Evolutionary conservation across 1,140 invertebrate genomes (phyloP), one percentile per base, ranked within the genome.

Genomic region (Drosophila micromelanica): DNA sequence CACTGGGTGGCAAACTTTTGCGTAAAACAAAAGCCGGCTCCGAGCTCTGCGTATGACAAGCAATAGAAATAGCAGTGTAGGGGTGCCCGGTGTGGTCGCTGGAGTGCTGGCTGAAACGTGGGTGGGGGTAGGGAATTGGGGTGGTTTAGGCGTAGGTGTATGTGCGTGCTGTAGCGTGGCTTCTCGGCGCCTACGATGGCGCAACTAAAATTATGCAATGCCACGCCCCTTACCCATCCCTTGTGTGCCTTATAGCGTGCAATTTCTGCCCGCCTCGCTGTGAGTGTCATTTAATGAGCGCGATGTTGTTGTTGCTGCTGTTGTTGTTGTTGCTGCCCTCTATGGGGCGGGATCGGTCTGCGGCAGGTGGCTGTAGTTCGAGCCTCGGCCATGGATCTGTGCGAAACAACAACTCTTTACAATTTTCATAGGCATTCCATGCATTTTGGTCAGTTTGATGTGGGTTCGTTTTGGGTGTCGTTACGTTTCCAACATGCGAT

Each of bases 361-460:
- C 35, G 37, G 15, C 27, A 12, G n/a, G 27, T n/a, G 23, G 32
- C 17, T 51, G 12, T 13, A 37, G 23, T 37, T 35, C 38, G 13
- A 52, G 40, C 55, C 52, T 40, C n/a, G 49, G 52, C 49, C 30
- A 54, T 11, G 46, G 59, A 17, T 68, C 46, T 70, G 69, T 80
- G 85, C 17, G n/a, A 8, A 35, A 13, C 59, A 80, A 75, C 77
- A 81, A 69, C 70, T 73, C 78, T 85, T 80, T 78, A 80, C 80
- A 85, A 81, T 86, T 90, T 82, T 76, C 85, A 81, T 90, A 81
- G 80, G 76, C 72, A 90, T 90, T 90, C 86, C 85, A 85, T 90
- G 85, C 78, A 90, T 90, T 90, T 90, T 90, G 85, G 85, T 90
- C 85, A 90, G 85, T 90, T 90, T 90, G 85, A 90, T 90, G 85